A percentile compares a stretch with the other conserved stretches of the same genome.
These are phyloP conservation scores for Pogonocichla stellata DNA, from an alignment of 2,113 vertebrate genomes.

Conservation along the genomic window DNA sequence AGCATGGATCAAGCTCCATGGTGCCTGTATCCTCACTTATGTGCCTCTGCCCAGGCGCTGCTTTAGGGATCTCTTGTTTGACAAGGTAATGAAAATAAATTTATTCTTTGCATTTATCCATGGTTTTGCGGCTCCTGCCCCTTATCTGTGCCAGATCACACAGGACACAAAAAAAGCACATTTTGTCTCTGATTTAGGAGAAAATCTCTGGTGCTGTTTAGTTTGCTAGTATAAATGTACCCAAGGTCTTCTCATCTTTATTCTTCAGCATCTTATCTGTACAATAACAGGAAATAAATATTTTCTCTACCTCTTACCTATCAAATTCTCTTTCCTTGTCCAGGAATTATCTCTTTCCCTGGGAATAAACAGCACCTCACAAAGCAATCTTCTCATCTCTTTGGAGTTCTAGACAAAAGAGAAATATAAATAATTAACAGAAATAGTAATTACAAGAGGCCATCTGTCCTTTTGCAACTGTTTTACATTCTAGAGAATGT, in stretches of 20 bases:
- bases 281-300: background rate
- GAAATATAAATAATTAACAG: constrained; percentile 32
- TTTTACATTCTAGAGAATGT: background rate
- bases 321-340: background rate
- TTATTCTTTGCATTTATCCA: background rate
- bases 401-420: background rate
- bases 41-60: background rate
- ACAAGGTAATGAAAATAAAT: background rate
- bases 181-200: background rate
- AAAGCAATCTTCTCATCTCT: background rate
- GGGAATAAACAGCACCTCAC: background rate
- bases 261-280: background rate
- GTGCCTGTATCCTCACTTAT: background rate
- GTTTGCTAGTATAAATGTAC: background rate
- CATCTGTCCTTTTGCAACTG: constrained; percentile 50
- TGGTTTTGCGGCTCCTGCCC: background rate
- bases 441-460: constrained; percentile 25
- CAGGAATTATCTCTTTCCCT: background rate
- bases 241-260: background rate
- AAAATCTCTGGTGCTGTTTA: background rate
- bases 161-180: background rate
- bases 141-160: rapidly evolving
- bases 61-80: background rate
- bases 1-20: background rate
- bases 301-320: background rate